Base-by-base conservation (phyloP, 2,888 invertebrate genomes). In the Sepioteuthis lessoniana region DNA sequence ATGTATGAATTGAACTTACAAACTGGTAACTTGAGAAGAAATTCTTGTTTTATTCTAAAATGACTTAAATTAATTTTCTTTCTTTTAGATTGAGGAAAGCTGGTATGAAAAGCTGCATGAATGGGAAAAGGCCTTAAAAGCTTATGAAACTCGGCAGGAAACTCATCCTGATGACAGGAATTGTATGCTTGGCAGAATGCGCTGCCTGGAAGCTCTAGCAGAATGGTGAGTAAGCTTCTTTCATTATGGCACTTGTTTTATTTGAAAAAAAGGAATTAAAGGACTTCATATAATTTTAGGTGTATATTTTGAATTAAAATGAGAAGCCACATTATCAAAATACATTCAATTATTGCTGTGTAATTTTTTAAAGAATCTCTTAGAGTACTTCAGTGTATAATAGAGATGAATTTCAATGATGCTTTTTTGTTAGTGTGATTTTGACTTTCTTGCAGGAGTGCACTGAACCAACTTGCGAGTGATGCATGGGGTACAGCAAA, bases 51-150 rank as follows among this genome's bases (percentile, higher is more conserved):
- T n/a, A n/a, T n/a, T 93, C 16, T 38, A 28, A 55, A 37, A 31
- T 38, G 76, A 35, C 19, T 13, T n/a, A 94, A 5, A 76, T n/a
- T 10, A n/a, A n/a, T 76, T n/a, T n/a, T 90, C 28, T 93, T 91
- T 93, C 93, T 42, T 95, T 42, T 94, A 97, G 97, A 97, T 97
- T 91, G 97, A 98, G 97, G 99, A 99, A 93, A 98, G 99, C 19
- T 99, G 99, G 99, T 99, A 99, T 97, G 99, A 99, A 97, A 99
- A 99, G 97, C 97, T 99, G 1, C 99, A 99, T 97, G 99, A 99
- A 97, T 99, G 99, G 99, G 99, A 99, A 96, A 99, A 99, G 97
- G 99, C 99, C 0, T 97, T 99, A 91, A 98, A 98, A 95, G 98
- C 99, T 0, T 99, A 99, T 96, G 98, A 98, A 93, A 98, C 98